Conservation (phyloP, 2,888 invertebrate species). For the Chouioia cunea region DNA sequence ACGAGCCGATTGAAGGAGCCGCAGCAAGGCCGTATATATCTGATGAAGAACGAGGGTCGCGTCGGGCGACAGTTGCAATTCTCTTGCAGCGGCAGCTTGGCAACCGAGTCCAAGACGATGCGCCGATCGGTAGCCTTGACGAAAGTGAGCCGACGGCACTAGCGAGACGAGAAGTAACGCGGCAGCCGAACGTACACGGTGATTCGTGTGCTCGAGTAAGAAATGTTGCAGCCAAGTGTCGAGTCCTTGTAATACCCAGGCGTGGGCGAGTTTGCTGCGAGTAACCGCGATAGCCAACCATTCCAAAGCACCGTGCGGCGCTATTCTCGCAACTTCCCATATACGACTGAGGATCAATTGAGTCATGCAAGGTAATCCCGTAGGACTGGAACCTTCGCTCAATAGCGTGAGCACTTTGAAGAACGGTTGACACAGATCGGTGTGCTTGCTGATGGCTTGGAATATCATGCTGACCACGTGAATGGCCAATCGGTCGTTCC, state of each 20-base stretch:
- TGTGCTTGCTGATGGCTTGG: slow-evolving; percentile 89
- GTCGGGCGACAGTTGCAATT: slow-evolving; percentile 69
- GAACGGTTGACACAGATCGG: slow-evolving; percentile 92
- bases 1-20: slow-evolving; percentile 84
- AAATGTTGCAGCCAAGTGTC: slow-evolving; percentile 93
- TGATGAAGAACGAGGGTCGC: slow-evolving; percentile 74
- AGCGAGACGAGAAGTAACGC: slow-evolving; percentile 90
- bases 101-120: slow-evolving; percentile 73
- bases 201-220: slow-evolving; percentile 86
- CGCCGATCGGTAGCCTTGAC: slow-evolving; percentile 83
- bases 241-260: slow-evolving; percentile 92
- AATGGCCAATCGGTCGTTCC: slow-evolving; percentile 90
- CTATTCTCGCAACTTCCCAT: slow-evolving; percentile 91
- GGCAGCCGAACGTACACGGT: slow-evolving; percentile 90
- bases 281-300: slow-evolving; percentile 86
- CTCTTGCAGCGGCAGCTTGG: slow-evolving; percentile 68
- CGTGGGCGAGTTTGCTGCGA: slow-evolving; percentile 89
- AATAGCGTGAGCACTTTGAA: slow-evolving; percentile 91
- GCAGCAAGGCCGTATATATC: slow-evolving; percentile 81
- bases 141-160: slow-evolving; percentile 91
- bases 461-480: slow-evolving; percentile 92
- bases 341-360: slow-evolving; percentile 88
- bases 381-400: slow-evolving; percentile 85
- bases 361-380: slow-evolving; percentile 91
- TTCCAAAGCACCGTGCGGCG: slow-evolving; percentile 91